Evolutionary conservation across 2,797 vertebrate species (phyloP).

Genomic region (Caiman crocodilus): DNA sequence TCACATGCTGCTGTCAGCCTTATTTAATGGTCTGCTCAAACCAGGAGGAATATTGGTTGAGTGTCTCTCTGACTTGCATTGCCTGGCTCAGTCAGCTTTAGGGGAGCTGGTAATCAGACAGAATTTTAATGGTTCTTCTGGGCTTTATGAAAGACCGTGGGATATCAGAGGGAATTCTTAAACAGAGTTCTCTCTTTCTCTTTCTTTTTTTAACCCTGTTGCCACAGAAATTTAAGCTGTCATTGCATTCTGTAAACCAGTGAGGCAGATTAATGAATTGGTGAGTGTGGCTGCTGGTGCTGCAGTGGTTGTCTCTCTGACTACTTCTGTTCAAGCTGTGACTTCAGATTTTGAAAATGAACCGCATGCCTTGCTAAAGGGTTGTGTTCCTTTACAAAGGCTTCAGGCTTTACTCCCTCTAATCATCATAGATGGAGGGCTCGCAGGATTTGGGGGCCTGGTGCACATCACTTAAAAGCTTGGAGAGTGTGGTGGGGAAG

Average conservation of each 20-base stretch:
- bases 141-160: constrained; percentile 39
- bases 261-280: constrained; percentile 42
- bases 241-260: neutral
- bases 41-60: neutral
- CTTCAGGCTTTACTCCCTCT: neutral
- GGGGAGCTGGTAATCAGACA: constrained; percentile 43
- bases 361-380: constrained; percentile 11
- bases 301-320: constrained; percentile 43
- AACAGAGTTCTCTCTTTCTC: neutral
- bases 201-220: neutral
- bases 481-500: neutral
- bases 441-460: neutral
- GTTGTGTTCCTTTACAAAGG: neutral
- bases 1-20: constrained; percentile 22
- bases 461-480: neutral
- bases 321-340: constrained; percentile 12
- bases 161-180: constrained; percentile 68
- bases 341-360: constrained; percentile 29
- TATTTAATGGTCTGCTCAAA: constrained; percentile 38
- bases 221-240: constrained; percentile 49
- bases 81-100: neutral
- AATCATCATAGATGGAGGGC: neutral
- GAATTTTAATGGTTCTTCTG: constrained; percentile 58
- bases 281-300: neutral
- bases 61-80: neutral